Percentiles rank a stretch among this genome's conserved stretches.
phyloP scores from a whole-genome alignment of 2,888 invertebrate genomes.

The Calephelis perditalis region DNA sequence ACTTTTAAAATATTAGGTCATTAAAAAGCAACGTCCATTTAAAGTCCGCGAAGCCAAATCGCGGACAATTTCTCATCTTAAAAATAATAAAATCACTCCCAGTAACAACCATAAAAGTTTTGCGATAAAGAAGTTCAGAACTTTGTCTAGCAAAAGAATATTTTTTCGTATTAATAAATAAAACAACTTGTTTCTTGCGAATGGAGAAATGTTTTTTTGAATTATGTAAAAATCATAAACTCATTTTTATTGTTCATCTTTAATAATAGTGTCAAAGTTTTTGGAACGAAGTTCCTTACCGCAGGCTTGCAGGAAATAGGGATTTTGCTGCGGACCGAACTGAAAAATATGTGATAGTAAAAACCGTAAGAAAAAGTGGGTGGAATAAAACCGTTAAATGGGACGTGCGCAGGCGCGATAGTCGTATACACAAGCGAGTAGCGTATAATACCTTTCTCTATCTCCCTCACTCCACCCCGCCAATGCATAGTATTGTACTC shows the following conservation, averaged over 20 bases:
- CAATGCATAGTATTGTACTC: too few species aligned
- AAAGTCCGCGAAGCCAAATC: neutral
- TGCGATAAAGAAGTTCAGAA: constrained; percentile 22
- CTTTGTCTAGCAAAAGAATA: constrained; percentile 23
- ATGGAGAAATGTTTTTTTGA: constrained; percentile 20
- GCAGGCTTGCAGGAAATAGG: too few species aligned
- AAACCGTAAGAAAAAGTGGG: too few species aligned
- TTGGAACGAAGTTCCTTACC: too few species aligned
- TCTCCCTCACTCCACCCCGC: too few species aligned
- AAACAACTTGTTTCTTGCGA: constrained; percentile 20
- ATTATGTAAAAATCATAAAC: constrained; percentile 10
- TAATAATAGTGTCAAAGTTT: neutral
- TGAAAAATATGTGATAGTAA: too few species aligned
- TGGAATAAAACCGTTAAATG: too few species aligned
- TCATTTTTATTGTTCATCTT: neutral
- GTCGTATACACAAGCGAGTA: too few species aligned
- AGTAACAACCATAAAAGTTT: constrained; percentile 20
- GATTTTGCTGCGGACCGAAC: too few species aligned
- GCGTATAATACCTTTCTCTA: too few species aligned
- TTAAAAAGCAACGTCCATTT: constrained; percentile 1
- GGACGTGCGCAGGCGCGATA: too few species aligned
- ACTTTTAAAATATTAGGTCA: constrained; percentile 7
- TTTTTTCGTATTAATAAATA: constrained; percentile 22
- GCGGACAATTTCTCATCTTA: constrained; percentile 15
- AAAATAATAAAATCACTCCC: constrained; percentile 14